These are phyloP conservation scores for Bicyclus anynana DNA, from an alignment of 1,140 invertebrate species.

Conservation along the genomic window DNA sequence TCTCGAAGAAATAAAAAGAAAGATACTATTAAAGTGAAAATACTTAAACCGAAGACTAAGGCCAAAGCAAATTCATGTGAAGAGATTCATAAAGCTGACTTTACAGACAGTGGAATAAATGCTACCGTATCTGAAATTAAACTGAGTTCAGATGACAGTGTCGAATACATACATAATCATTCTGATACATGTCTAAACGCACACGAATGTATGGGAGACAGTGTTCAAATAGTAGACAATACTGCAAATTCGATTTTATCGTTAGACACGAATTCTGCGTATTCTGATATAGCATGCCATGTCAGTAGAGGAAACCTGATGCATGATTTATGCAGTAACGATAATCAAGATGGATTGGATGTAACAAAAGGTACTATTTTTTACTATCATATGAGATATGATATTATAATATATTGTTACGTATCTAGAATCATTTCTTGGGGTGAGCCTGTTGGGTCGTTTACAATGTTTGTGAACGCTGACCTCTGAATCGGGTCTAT, in stretches of 20 bases:
- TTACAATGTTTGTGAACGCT: too few species aligned
- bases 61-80: constrained; percentile 17
- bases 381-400: too few species aligned
- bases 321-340: constrained; percentile 15
- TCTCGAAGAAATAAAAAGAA: constrained; percentile 43
- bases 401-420: too few species aligned
- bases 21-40: constrained; percentile 67
- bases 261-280: constrained; percentile 34
- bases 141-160: constrained; percentile 34
- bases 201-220: constrained; percentile 53
- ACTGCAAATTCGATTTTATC: constrained; percentile 39
- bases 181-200: constrained; percentile 62
- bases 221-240: constrained; percentile 52
- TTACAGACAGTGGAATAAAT: constrained; percentile 37
- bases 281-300: constrained; percentile 2
- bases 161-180: constrained; percentile 65
- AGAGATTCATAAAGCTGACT: constrained; percentile 12
- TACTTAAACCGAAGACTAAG: constrained; percentile 44
- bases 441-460: too few species aligned
- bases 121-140: constrained; percentile 39
- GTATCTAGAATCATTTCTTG: too few species aligned
- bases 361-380: constrained; percentile 8
- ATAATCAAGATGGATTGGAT: constrained; percentile 23
- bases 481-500: too few species aligned
- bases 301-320: background rate